These are phyloP conservation scores for Bryconaethiops microstoma DNA, from an alignment of 2,797 vertebrate species.

Conservation along the genomic window DNA sequence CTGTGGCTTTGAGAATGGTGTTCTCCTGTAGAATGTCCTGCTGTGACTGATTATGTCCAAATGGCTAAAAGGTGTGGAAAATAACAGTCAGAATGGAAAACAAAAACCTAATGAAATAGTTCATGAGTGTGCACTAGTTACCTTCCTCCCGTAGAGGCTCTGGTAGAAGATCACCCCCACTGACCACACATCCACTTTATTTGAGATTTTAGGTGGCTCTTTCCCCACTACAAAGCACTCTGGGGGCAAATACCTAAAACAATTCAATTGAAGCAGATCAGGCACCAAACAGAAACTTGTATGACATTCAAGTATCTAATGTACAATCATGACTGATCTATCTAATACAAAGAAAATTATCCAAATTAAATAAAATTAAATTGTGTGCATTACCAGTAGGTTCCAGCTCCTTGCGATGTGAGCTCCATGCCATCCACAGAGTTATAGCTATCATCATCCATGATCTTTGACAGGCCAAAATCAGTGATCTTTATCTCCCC, in stretches of 20 bases:
- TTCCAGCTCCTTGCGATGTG: conserved; percentile 93
- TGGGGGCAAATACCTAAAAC: conserved; percentile 90
- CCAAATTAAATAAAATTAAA: too few relatives aligned
- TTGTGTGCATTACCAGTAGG: conserved; percentile 84
- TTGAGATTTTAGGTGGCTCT: conserved; percentile 95
- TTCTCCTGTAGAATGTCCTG: conserved; percentile 97
- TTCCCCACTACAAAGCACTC: conserved; percentile 97
- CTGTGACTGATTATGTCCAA: conserved; percentile 96
- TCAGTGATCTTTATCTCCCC: conserved; percentile 98
- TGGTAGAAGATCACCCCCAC: conserved; percentile 98
- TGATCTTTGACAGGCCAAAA: conserved; percentile 95
- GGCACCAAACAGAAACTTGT: neutral
- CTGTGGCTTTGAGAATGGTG: conserved; percentile 96
- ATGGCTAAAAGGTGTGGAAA: conserved; percentile 77
- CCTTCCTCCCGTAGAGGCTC: conserved; percentile 95
- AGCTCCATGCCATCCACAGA: conserved; percentile 95
- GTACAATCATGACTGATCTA: too few relatives aligned
- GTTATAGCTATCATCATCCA: conserved; percentile 95
- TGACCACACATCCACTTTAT: conserved; percentile 97
- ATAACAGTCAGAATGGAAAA: neutral
- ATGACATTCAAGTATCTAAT: too few relatives aligned
- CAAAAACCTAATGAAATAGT: neutral
- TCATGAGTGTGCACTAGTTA: conserved; percentile 60
- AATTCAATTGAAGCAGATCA: neutral
- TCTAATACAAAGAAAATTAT: too few relatives aligned